Evolutionary conservation across 2,888 invertebrate genomes (phyloP).

Genomic region (Gymnosoma rotundatum): DNA sequence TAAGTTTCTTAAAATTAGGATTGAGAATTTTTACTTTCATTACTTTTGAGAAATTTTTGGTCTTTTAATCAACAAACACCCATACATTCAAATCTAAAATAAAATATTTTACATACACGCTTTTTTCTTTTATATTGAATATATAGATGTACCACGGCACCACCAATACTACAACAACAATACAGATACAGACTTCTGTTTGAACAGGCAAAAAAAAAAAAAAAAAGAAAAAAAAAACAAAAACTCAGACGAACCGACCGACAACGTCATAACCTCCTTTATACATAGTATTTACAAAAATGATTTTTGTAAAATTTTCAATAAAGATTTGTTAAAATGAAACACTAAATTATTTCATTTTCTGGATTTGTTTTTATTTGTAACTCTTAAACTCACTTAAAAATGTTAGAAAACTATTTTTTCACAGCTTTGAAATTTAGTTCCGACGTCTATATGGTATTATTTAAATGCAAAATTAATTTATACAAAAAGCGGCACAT

Average conservation of each 20-base stretch:
- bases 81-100: slow-evolving; percentile 36
- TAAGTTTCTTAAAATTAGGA: slow-evolving; percentile 16
- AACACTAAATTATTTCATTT: no score
- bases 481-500: slow-evolving; percentile 42
- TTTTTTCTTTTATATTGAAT: slow-evolving; percentile 26
- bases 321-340: neutral
- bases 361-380: no score
- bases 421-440: neutral
- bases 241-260: slow-evolving; percentile 40
- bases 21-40: slow-evolving; percentile 35
- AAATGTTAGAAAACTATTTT: neutral
- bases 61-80: slow-evolving; percentile 58
- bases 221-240: neutral
- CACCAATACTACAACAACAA: slow-evolving; percentile 47
- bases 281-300: slow-evolving; percentile 9
- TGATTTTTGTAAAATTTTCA: neutral
- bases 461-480: slow-evolving; percentile 1
- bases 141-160: slow-evolving; percentile 41
- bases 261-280: slow-evolving; percentile 58
- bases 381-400: neutral
- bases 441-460: slow-evolving; percentile 18
- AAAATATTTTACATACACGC: slow-evolving; percentile 44
- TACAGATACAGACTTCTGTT: slow-evolving; percentile 63
- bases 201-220: no score
- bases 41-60: slow-evolving; percentile 50